These are phyloP conservation scores for Keiferia lycopersicella DNA, from an alignment of 2,888 invertebrate genomes.

Conservation along the genomic window DNA sequence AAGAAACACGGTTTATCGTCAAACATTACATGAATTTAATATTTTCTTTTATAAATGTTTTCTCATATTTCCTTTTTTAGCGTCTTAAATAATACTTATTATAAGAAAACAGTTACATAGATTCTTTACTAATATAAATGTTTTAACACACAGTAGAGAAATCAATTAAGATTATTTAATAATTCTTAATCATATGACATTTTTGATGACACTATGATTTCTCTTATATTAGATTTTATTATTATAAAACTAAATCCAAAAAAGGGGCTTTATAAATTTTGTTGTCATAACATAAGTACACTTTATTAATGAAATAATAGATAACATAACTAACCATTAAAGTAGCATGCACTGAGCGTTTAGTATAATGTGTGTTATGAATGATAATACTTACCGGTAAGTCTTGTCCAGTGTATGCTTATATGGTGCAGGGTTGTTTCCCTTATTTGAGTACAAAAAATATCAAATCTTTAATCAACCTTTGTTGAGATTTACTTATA, in stretches of 20 bases:
- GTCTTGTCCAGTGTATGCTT: background rate
- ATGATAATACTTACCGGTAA: background rate
- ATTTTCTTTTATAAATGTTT: conserved; percentile 3
- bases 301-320: background rate
- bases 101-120: conserved; percentile 1
- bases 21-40: background rate
- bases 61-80: conserved; percentile 12
- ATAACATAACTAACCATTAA: background rate
- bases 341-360: background rate
- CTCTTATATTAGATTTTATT: background rate
- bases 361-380: background rate
- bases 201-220: background rate
- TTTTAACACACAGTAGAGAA: background rate
- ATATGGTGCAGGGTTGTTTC: conserved; percentile 26
- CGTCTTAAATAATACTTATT: conserved; percentile 6
- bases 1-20: conserved; percentile 11
- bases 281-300: background rate
- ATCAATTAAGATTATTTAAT: background rate
- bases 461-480: conserved; percentile 13
- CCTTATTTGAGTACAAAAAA: conserved; percentile 27
- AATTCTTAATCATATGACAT: background rate
- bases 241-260: background rate
- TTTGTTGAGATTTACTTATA: conserved; percentile 19
- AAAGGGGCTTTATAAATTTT: background rate
- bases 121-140: background rate